Evolutionary conservation across 2,113 vertebrate species (phyloP).

Genomic region (Uria aalge): DNA sequence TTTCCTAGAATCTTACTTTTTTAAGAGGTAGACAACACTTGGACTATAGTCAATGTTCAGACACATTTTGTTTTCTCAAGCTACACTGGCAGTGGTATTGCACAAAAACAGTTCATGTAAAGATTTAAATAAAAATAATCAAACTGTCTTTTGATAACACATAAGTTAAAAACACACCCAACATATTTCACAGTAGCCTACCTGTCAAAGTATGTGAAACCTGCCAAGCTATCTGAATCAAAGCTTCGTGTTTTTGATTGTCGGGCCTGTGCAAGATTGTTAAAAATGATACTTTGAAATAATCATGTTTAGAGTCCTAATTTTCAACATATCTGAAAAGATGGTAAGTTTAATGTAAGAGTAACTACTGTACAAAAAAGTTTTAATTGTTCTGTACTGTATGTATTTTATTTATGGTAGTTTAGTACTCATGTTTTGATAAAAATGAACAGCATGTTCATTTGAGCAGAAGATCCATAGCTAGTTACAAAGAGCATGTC

Average conservation of each 20-base stretch:
- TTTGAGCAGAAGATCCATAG: conserved; percentile 72
- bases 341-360: conserved; percentile 87
- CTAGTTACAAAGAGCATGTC: conserved; percentile 66
- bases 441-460: conserved; percentile 85
- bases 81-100: conserved; percentile 71
- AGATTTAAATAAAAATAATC: conserved; percentile 65
- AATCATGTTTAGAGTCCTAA: conserved; percentile 83
- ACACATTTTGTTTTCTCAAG: conserved; percentile 64
- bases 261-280: conserved; percentile 88
- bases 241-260: conserved; percentile 77
- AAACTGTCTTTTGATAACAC: conserved; percentile 71
- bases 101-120: conserved; percentile 74
- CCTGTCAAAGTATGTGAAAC: conserved; percentile 69
- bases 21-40: conserved; percentile 57
- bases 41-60: conserved; percentile 70
- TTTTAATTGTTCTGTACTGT: conserved; percentile 78
- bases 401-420: conserved; percentile 91
- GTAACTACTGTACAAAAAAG: conserved; percentile 83
- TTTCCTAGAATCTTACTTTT: conserved; percentile 68
- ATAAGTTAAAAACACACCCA: conserved; percentile 57
- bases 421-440: conserved; percentile 87
- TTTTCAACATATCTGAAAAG: conserved; percentile 86
- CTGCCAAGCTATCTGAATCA: conserved; percentile 72
- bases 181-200: conserved; percentile 71
- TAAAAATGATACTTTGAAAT: conserved; percentile 85